Conservation (phyloP, 2,113 vertebrate species). For the Alethe castanea region DNA sequence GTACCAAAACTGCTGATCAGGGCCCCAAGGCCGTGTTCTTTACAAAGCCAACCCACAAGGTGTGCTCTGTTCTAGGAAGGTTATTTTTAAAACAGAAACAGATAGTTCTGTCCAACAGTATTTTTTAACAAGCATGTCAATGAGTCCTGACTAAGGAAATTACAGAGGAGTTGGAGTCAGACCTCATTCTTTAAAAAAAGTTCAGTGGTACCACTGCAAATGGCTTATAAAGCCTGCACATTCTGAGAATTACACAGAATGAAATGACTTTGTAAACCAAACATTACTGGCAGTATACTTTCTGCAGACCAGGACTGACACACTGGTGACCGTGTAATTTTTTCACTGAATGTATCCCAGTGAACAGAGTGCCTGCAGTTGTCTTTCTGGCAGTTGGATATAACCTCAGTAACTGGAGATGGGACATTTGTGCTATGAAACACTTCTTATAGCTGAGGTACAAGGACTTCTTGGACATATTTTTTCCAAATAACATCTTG, state of each 20-base stretch:
- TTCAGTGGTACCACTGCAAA: not conserved
- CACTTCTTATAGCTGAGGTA: not conserved
- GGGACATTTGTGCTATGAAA: not conserved
- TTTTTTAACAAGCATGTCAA: not conserved
- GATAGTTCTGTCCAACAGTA: not conserved
- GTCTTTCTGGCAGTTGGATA: not conserved
- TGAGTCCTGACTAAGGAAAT: not conserved
- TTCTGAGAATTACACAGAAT: not conserved
- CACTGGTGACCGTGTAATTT: not conserved
- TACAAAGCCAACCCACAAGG: not conserved
- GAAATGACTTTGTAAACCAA: not conserved
- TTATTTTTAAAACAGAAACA: not conserved
- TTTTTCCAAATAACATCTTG: not conserved
- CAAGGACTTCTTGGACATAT: not conserved
- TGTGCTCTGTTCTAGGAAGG: not conserved
- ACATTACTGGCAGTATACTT: not conserved
- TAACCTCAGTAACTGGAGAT: not conserved
- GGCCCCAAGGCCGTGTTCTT: rapidly evolving
- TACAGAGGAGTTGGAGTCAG: not conserved
- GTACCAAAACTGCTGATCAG: not conserved
- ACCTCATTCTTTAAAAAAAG: not conserved
- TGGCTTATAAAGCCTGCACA: not conserved
- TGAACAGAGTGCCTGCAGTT: not conserved
- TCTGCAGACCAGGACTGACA: not conserved
- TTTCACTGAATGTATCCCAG: not conserved